A percentile compares a stretch with the other conserved stretches of the same genome.
Evolutionary conservation across 2,888 invertebrate genomes (phyloP).

Genomic region (Thereva nobilitata): DNA sequence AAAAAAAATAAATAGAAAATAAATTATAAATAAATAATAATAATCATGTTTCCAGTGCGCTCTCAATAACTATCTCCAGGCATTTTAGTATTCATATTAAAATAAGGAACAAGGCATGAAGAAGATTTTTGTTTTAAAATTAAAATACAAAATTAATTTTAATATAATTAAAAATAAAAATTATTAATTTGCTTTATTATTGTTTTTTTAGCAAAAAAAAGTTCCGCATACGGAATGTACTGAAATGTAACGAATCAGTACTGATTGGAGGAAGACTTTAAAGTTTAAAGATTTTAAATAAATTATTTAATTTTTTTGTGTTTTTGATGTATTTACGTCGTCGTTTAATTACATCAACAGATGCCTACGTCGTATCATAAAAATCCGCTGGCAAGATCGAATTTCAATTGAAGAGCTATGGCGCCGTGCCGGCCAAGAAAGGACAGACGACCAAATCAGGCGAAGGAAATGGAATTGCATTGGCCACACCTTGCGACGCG

Average conservation of each 20-base stretch:
- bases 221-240: constrained; percentile 38
- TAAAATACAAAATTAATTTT: constrained; percentile 3
- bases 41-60: constrained; percentile 15
- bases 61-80: constrained; percentile 28
- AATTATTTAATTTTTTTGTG: background rate
- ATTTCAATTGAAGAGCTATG: too few species aligned
- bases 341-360: too few species aligned
- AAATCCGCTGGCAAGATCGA: too few species aligned
- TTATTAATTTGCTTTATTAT: constrained; percentile 11
- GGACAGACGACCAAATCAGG: too few species aligned
- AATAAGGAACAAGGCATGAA: constrained; percentile 32
- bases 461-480: too few species aligned
- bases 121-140: constrained; percentile 5
- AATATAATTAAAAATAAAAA: constrained; percentile 23
- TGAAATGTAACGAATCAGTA: constrained; percentile 46
- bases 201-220: constrained; percentile 27
- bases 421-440: too few species aligned
- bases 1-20: constrained; percentile 2
- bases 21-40: constrained; percentile 8
- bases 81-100: constrained; percentile 23
- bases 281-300: constrained; percentile 16
- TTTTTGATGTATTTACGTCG: too few species aligned
- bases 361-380: too few species aligned
- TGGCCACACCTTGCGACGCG: too few species aligned
- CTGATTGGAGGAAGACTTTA: constrained; percentile 41